Evolutionary conservation across 2,888 invertebrate genomes (phyloP), one percentile per base, ranked within the genome.

Genomic region (Troides aeacus): DNA sequence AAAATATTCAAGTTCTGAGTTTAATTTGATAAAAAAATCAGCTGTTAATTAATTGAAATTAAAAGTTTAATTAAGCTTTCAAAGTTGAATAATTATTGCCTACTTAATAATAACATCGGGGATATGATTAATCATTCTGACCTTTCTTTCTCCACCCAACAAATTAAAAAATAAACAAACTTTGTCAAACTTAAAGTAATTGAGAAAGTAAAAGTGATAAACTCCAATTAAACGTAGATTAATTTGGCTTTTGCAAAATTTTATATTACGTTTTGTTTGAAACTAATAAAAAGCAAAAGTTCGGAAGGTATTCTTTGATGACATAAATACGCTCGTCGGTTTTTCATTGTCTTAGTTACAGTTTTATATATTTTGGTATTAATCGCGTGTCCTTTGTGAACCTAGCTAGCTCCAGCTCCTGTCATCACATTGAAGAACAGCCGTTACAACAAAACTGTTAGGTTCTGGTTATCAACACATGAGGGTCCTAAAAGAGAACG

Each of bases 71-170:
- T 23, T 62, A 65, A 57, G n/a, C 58, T 63, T 57, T 61, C 53
- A 10, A 65, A 24, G 61, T 18, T 1, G 46, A 62, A 65, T 62
- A 58, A 69, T 62, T 65, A 65, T 63, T n/a, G 36, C 23, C 53
- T 65, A 65, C 62, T 65, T 62, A 57, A 42, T 30, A 62, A 24
- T 62, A 58, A 69, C 62, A 69, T 17, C 69, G 62, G 46, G 18
- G 59, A 53, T 64, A 12, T 69, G 56, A 69, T 69, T 64, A 65
- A 64, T 63, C 56, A 62, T 42, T 42, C 46, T 21, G 62, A 62
- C 61, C 58, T 69, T 64, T 56, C 56, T 53, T 56, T 42, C 18
- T 60, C 50, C 18, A 21, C 39, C 53, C 8, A n/a, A 61, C n/a
- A 58, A 62, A 68, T 39, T 62, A 57, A 62, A 57, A 57, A 56